Evolutionary conservation across 1,140 invertebrate genomes (phyloP), one percentile per base, ranked within the genome.

Genomic region (Neodiprion fabricii): DNA sequence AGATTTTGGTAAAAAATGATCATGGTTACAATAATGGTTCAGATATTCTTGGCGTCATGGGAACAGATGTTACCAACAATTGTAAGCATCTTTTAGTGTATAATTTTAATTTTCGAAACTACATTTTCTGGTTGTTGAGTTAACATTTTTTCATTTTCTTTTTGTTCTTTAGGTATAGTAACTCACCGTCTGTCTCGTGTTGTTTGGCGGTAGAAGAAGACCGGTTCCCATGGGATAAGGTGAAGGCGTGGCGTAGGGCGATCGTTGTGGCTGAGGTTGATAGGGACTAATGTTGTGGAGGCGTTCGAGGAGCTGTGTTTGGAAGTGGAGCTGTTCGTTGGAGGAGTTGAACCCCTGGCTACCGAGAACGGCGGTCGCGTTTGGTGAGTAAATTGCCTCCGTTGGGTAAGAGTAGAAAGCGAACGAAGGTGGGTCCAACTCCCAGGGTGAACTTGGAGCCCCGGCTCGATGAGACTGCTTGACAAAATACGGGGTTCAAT

Each of bases 291-390:
- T 83, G 14, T 88, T 88, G 79, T 91, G 90, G 50, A 92, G 81
- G 53, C 90, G 88, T 75, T 92, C 91, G 17, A 92, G 76, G n/a
- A 92, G 82, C 75, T 92, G 91, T 17, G 86, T 79, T 72, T 90
- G 89, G 75, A 89, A 89, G 72, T 89, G 87, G 66, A 88, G 76
- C 76, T 90, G 88, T 75, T 90, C 88, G 40, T 79, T 79, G 71
- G 82, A 80, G 67, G 67, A 77, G 74, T 71, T 79, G 70, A 79
- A 83, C 1, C 78, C 77, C n/a, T 48, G 23, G 12, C 78, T 77
- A 65, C 78, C 72, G 47, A 83, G 79, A 47, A 85, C 78, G 71
- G 77, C 72, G 69, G 71, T 79, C n/a, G 81, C 73, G 72, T 75
- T 75, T 14, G 80, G 80, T 21, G 84, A 73, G 75, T 85, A 85